Evolutionary conservation across 2,113 vertebrate genomes (phyloP).

Genomic region (Hypomesus transpacificus): DNA sequence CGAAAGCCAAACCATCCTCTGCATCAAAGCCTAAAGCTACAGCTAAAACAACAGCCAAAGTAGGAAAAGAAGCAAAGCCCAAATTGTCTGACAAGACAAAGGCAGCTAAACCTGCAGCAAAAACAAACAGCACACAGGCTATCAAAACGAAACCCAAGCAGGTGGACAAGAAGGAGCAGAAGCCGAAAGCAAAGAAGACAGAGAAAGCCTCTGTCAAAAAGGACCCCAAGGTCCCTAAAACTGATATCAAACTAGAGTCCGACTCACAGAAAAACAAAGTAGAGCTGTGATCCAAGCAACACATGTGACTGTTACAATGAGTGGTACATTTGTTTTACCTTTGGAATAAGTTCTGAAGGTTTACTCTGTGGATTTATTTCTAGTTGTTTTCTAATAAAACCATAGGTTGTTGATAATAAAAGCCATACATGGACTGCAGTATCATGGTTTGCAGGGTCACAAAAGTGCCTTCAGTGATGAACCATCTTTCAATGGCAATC

Average conservation of each 20-base stretch:
- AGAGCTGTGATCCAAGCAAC: conserved; percentile 62
- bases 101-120: conserved; percentile 15
- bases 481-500: neutral
- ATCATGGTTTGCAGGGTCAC: conserved; percentile 1
- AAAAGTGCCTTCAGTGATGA: neutral
- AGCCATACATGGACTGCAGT: neutral
- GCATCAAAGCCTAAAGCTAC: conserved; percentile 16
- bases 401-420: neutral
- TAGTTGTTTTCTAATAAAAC: neutral
- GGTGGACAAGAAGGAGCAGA: conserved; percentile 45
- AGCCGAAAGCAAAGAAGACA: conserved; percentile 51
- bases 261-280: conserved; percentile 52
- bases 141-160: conserved; percentile 50
- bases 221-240: conserved; percentile 31
- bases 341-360: conserved; percentile 11
- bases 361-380: conserved; percentile 14
- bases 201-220: conserved; percentile 47
- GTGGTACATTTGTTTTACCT: conserved; percentile 9
- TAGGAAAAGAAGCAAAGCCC: conserved; percentile 6
- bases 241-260: neutral
- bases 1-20: conserved; percentile 31
- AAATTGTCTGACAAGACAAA: conserved; percentile 7
- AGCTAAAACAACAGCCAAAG: conserved; percentile 18
- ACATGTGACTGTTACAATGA: conserved; percentile 16
- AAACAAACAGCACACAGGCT: conserved; percentile 14